Evolutionary conservation across 2,888 invertebrate genomes (phyloP).

Genomic region (Leptopilina myrica): DNA sequence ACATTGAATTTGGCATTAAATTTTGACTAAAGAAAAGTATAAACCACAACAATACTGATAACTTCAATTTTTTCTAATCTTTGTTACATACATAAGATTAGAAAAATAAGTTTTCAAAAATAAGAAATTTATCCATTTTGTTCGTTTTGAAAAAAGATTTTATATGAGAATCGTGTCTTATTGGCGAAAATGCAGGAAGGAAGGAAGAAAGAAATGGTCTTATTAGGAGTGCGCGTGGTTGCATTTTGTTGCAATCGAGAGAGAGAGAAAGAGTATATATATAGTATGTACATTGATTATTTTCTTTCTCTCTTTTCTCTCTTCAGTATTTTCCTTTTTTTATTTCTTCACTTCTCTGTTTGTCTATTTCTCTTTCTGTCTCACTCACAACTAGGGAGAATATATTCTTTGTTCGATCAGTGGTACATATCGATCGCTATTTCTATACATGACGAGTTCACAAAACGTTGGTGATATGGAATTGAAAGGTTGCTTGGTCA

Average conservation of each 20-base stretch:
- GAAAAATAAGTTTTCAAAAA: too few species aligned
- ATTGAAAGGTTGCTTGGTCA: conserved; percentile 32
- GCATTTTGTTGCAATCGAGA: not conserved
- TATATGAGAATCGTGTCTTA: conserved; percentile 11
- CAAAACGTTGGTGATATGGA: conserved; percentile 29
- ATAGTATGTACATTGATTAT: conserved; percentile 24
- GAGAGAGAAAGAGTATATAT: not conserved
- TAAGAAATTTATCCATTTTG: too few species aligned
- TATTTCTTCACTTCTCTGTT: not conserved
- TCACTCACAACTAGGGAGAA: not conserved
- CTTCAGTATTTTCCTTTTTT: conserved; percentile 1
- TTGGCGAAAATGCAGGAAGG: not conserved
- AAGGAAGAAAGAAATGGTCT: conserved; percentile 24
- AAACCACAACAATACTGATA: too few species aligned
- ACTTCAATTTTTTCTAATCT: too few species aligned
- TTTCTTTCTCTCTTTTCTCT: conserved; percentile 15
- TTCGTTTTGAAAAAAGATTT: not conserved
- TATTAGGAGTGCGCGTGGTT: conserved; percentile 11
- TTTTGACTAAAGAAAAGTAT: too few species aligned
- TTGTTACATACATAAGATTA: too few species aligned
- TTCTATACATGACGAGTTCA: conserved; percentile 30
- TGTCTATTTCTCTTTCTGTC: not conserved
- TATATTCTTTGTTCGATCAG: conserved; percentile 30
- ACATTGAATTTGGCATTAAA: too few species aligned
- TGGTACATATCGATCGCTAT: conserved; percentile 7